Conservation (phyloP, 2,888 invertebrate species). For the Thymelicus acteon region DNA sequence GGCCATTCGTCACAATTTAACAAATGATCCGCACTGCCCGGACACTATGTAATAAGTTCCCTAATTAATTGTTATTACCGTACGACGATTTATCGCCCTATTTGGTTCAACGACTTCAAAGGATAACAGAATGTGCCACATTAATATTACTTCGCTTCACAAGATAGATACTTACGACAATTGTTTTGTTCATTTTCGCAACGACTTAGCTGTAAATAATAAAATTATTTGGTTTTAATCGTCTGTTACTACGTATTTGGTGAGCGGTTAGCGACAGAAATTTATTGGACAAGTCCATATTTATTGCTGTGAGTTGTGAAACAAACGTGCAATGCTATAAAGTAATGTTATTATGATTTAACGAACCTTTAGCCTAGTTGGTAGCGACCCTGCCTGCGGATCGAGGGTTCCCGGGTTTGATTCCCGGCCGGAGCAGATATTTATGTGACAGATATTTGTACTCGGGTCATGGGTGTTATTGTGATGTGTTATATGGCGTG, state of each 20-base stretch:
- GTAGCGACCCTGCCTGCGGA: too few relatives aligned
- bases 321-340: too few relatives aligned
- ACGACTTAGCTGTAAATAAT: constrained; percentile 15
- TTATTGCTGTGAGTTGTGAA: too few relatives aligned
- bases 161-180: constrained; percentile 2
- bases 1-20: constrained; percentile 54
- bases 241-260: constrained; percentile 5
- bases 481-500: too few relatives aligned
- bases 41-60: constrained; percentile 58
- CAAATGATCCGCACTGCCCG: constrained; percentile 50
- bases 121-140: constrained; percentile 25
- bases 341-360: too few relatives aligned
- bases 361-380: too few relatives aligned
- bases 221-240: constrained; percentile 26
- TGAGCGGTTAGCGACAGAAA: background rate
- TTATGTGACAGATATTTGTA: too few relatives aligned
- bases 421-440: too few relatives aligned
- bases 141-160: constrained; percentile 27
- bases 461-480: too few relatives aligned
- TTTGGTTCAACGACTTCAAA: constrained; percentile 41
- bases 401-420: too few relatives aligned
- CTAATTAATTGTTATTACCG: constrained; percentile 72
- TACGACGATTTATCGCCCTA: constrained; percentile 46
- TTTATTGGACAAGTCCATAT: background rate
- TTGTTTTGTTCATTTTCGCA: background rate